phyloP scores from a whole-genome alignment of 2,797 vertebrate species.

The Epinephelus coioides region DNA sequence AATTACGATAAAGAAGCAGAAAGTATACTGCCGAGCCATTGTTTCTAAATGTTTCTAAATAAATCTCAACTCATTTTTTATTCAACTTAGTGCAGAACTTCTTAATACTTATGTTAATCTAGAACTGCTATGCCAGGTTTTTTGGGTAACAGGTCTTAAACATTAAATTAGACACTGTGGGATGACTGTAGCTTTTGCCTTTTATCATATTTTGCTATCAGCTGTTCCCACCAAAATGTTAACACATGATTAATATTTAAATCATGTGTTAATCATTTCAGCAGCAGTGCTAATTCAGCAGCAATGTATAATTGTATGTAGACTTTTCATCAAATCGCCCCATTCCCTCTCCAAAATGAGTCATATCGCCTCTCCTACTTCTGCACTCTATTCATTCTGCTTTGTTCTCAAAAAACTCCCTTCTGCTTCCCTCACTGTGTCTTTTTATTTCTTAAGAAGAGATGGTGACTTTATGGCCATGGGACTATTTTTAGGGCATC shows the following conservation, averaged over 20 bases:
- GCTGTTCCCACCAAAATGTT: constrained; percentile 58
- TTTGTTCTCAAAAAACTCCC: constrained; percentile 6
- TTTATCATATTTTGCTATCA: constrained; percentile 66
- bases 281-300: constrained; percentile 55
- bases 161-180: constrained; percentile 31
- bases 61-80: constrained; percentile 9
- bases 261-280: constrained; percentile 63
- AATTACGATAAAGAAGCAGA: background rate
- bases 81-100: constrained; percentile 21
- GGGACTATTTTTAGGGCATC: constrained; percentile 18
- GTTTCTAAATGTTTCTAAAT: constrained; percentile 12
- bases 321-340: constrained; percentile 60
- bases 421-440: constrained; percentile 7
- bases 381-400: constrained; percentile 12
- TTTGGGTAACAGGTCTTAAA: constrained; percentile 30
- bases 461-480: background rate
- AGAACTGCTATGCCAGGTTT: constrained; percentile 11
- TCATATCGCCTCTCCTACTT: constrained; percentile 25
- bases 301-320: constrained; percentile 44
- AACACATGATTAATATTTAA: constrained; percentile 66
- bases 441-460: constrained; percentile 18
- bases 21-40: background rate
- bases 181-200: constrained; percentile 24
- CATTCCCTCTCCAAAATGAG: constrained; percentile 34
- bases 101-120: constrained; percentile 40